Base-by-base conservation (phyloP, 2,888 invertebrate genomes). In the Euplexia lucipara region DNA sequence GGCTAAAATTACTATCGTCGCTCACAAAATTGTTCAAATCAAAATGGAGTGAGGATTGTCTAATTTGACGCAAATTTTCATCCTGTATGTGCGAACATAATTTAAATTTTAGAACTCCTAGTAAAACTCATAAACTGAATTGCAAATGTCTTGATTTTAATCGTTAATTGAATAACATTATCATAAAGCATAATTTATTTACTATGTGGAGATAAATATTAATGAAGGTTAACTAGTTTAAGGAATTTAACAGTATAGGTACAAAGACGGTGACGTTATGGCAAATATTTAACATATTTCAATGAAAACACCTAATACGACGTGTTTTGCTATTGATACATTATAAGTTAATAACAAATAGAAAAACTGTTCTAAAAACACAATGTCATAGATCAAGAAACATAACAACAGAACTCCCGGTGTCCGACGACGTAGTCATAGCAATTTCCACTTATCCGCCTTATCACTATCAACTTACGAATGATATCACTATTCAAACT, bases 381-480 rank as follows among this genome's bases (percentile, higher is more conserved):
- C 58, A 77, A 74, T 68, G 54, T 54, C 54, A 71, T 81, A 74
- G 80, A 78, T 79, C 77, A 83, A 83, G 82, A 83, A 83, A 82
- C 78, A 83, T 81, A 81, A 85, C 75, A 85, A 83, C 83, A 86
- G 83, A 86, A 83, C 79, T 76, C 83, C 78, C 79, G 82, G 84
- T 83, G 82, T 85, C 84, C 89, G 86, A 89, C 91, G 88, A 90
- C 88, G 88, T 83, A 91, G 91, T 90, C 91, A 90, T 86, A 89
- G 83, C 89, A 88, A 90, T 89, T 91, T 92, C 92, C 94, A 93
- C 92, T 90, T 88, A 91, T 90, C 85, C 85, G 82, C 86, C 88
- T 90, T 91, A 92, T 90, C 90, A 91, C 89, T 86, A 84, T 76
- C 70, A 85, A 92, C 91, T 92, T 92, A 91, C 90, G 75, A 77